These are phyloP conservation scores for Hypanus sabinus DNA, from an alignment of 2,113 vertebrate genomes.

Conservation along the genomic window DNA sequence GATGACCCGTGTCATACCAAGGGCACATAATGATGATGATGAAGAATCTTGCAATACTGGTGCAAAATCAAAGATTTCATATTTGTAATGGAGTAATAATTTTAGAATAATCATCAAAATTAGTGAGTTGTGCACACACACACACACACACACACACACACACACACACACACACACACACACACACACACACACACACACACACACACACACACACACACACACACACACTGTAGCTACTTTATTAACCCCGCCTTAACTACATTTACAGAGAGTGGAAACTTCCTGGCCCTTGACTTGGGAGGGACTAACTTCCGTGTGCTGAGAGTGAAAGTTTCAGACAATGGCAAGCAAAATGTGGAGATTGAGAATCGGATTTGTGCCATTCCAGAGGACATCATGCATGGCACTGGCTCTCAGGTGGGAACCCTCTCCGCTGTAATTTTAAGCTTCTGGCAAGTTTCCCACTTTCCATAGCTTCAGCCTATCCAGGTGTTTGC, in stretches of 20 bases:
- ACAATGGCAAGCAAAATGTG: constrained; percentile 75
- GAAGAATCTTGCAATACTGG: not conserved
- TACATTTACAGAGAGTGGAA: constrained; percentile 69
- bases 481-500: not conserved
- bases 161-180: no score
- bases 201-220: not conserved
- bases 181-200: no score
- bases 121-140: not conserved
- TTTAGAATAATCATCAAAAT: not conserved
- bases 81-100: not conserved
- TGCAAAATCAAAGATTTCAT: not conserved
- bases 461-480: not conserved
- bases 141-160: no score
- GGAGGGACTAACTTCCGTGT: constrained; percentile 88
- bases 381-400: constrained; percentile 79
- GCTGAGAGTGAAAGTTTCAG: constrained; percentile 76
- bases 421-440: constrained; percentile 47
- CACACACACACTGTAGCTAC: not conserved
- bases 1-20: no score
- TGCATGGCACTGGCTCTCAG: constrained; percentile 77
- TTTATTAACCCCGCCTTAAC: not conserved
- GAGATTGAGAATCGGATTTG: constrained; percentile 94
- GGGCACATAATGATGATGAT: no score
- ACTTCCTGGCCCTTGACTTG: constrained; percentile 84
- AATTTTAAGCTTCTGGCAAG: not conserved